Evolutionary conservation across 2,888 invertebrate genomes (phyloP).

Genomic region (Tubulanus polymorphus): DNA sequence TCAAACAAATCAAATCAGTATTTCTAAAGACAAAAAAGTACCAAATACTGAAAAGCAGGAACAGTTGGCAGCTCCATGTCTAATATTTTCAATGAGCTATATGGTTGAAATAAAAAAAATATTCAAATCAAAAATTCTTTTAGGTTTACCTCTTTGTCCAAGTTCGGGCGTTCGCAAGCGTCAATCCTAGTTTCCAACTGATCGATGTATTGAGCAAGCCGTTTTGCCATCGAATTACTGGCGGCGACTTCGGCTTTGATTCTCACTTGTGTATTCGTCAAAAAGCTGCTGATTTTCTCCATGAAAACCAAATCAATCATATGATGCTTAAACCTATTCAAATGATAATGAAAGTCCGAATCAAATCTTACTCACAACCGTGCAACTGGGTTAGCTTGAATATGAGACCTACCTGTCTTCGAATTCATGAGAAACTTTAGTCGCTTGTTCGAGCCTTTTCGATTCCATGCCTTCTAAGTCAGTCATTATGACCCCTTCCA

Average conservation of each 20-base stretch:
- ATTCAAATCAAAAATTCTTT: no score
- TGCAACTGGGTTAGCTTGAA: no score
- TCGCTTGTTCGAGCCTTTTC: slow-evolving; percentile 47
- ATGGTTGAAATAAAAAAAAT: no score
- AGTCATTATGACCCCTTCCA: slow-evolving; percentile 50
- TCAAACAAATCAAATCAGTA: no score
- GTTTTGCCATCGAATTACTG: slow-evolving; percentile 46
- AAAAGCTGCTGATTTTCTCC: slow-evolving; percentile 51
- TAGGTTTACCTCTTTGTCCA: slow-evolving; percentile 52
- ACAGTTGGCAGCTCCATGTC: no score
- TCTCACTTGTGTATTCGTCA: slow-evolving; percentile 52
- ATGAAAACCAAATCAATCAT: slow-evolving; percentile 53
- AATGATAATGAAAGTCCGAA: no score
- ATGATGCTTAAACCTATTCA: slow-evolving; percentile 51
- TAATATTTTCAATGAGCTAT: no score
- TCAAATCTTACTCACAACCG: no score
- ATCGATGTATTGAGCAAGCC: slow-evolving; percentile 33
- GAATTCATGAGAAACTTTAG: slow-evolving; percentile 47
- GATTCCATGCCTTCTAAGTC: slow-evolving; percentile 53
- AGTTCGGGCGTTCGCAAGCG: slow-evolving; percentile 45
- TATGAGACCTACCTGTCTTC: slow-evolving; percentile 46
- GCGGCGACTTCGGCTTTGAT: slow-evolving; percentile 51
- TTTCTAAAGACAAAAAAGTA: no score
- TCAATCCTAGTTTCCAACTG: slow-evolving; percentile 42
- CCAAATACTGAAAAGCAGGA: no score